Conservation (phyloP, 2,888 invertebrate species). For the Eretmocerus hayati region DNA sequence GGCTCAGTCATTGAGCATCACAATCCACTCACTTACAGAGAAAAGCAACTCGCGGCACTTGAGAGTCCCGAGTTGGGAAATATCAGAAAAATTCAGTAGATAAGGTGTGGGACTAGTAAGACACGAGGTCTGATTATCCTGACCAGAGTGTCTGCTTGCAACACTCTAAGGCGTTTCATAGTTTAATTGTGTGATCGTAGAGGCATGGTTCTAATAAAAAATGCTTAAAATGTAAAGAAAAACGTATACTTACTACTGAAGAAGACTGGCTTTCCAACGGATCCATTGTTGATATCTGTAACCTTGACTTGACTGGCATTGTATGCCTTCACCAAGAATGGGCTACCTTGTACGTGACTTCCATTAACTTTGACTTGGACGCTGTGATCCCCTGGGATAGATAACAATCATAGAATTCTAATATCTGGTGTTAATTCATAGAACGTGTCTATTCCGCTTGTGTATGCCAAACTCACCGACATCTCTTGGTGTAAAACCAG, state of each 20-base stretch:
- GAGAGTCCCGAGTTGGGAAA: too few species aligned
- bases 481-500: conserved; percentile 81
- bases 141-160: too few species aligned
- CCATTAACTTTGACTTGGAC: conserved; percentile 69
- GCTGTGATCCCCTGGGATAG: conserved; percentile 67
- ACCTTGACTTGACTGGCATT: conserved; percentile 93
- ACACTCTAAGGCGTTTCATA: too few species aligned
- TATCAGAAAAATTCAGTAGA: too few species aligned
- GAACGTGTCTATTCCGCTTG: neutral
- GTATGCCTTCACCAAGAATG: conserved; percentile 92
- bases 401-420: neutral
- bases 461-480: conserved; percentile 56
- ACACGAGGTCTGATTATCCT: too few species aligned
- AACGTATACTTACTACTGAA: conserved; percentile 75
- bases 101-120: too few species aligned
- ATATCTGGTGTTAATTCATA: neutral
- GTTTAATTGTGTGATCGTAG: too few species aligned
- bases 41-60: too few species aligned
- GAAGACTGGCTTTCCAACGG: conserved; percentile 87
- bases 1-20: too few species aligned
- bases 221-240: too few species aligned
- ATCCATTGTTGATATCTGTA: conserved; percentile 83
- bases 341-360: conserved; percentile 88
- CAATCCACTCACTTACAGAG: too few species aligned
- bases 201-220: too few species aligned